Evolutionary conservation across 2,888 invertebrate species (phyloP).

Genomic region (Xestobium rufovillosum): DNA sequence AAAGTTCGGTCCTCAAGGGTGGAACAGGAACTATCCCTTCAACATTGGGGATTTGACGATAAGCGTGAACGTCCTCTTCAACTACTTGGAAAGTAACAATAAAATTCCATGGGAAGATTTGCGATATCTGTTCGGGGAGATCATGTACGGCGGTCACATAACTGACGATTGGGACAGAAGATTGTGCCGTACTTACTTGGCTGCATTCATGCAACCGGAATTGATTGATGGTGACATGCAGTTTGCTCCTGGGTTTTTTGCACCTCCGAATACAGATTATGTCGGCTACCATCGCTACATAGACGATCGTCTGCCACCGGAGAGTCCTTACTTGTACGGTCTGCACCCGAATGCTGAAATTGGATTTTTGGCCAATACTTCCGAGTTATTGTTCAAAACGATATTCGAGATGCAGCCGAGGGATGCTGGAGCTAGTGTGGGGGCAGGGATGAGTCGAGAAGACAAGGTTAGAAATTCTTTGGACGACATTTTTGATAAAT

Average conservation of each 20-base stretch:
- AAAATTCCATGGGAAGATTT: constrained; percentile 90
- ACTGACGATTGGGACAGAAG: constrained; percentile 94
- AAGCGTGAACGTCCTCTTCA: constrained; percentile 81
- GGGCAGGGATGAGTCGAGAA: constrained; percentile 66
- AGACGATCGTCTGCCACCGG: constrained; percentile 76
- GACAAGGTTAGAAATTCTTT: constrained; percentile 70
- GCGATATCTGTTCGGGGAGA: constrained; percentile 90
- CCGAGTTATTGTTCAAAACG: constrained; percentile 75
- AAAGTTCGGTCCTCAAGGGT: constrained; percentile 92
- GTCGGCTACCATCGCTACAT: constrained; percentile 80
- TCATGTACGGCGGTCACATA: constrained; percentile 97
- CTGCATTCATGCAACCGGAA: constrained; percentile 83
- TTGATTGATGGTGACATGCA: constrained; percentile 79
- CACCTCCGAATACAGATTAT: constrained; percentile 85
- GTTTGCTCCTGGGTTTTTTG: constrained; percentile 76
- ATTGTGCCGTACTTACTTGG: constrained; percentile 76
- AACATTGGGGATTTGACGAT: constrained; percentile 86
- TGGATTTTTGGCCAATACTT: constrained; percentile 80
- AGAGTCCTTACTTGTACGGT: constrained; percentile 86
- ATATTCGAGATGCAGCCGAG: constrained; percentile 88
- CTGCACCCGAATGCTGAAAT: constrained; percentile 94
- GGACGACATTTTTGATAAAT: constrained; percentile 81
- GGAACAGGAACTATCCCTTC: constrained; percentile 77
- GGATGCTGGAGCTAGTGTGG: constrained; percentile 64
- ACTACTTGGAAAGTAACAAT: constrained; percentile 82